Percentiles rank a stretch among this genome's conserved stretches.
Evolutionary conservation across 2,888 invertebrate species (phyloP).

Genomic region (Eupsilia transversa): DNA sequence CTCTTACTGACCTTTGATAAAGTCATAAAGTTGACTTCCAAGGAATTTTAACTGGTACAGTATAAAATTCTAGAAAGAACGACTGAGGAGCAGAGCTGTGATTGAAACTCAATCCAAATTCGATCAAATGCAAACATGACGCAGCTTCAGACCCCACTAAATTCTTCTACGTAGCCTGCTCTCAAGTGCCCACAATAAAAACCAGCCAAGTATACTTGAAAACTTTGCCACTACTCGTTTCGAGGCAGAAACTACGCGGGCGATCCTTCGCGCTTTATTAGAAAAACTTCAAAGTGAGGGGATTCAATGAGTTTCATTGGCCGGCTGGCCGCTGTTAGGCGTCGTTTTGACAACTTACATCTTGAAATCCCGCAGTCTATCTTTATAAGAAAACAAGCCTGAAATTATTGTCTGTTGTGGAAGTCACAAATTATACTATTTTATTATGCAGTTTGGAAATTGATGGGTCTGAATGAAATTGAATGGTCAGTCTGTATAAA

Average conservation of each 20-base stretch:
- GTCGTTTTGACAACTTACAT: conserved; percentile 55
- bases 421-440: background rate
- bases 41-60: background rate
- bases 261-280: conserved; percentile 66
- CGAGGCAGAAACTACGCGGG: conserved; percentile 65
- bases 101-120: background rate
- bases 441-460: background rate
- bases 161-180: conserved; percentile 56
- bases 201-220: conserved; percentile 67
- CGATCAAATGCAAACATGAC: conserved; percentile 37
- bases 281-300: conserved; percentile 68
- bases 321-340: conserved; percentile 49
- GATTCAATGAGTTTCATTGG: conserved; percentile 66
- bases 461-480: too few relatives aligned
- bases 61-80: background rate
- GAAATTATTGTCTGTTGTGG: background rate
- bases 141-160: conserved; percentile 23
- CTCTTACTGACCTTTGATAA: background rate
- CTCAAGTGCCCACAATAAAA: conserved; percentile 67
- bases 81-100: background rate
- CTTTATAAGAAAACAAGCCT: conserved; percentile 27
- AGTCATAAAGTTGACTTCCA: background rate
- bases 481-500: too few relatives aligned
- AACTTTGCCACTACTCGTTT: conserved; percentile 69
- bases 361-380: conserved; percentile 26